Evolutionary conservation across 2,888 invertebrate species (phyloP).

Genomic region (Dicranocentrus wangi): DNA sequence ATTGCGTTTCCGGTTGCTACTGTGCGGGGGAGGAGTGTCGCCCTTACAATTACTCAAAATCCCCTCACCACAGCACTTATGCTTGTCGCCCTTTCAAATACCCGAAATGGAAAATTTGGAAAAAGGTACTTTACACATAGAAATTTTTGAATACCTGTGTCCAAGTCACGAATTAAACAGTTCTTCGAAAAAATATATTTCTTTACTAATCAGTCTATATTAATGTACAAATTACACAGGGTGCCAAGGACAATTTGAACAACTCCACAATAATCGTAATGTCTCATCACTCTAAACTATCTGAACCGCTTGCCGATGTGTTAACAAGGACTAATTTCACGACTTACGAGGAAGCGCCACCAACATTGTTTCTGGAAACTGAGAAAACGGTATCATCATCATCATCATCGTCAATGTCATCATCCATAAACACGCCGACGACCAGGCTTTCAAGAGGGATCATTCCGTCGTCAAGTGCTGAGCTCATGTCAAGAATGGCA

Average conservation of each 20-base stretch:
- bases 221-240: not conserved
- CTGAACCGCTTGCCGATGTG: not conserved
- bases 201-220: not conserved
- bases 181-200: too few relatives aligned
- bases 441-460: too few relatives aligned
- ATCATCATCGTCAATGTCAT: too few relatives aligned
- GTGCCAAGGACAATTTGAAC: not conserved
- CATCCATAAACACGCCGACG: too few relatives aligned
- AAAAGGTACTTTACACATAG: not conserved
- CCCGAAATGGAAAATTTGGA: conserved; percentile 2
- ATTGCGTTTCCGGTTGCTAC: not conserved
- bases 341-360: not conserved
- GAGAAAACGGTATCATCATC: not conserved
- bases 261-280: not conserved
- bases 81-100: not conserved
- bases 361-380: not conserved
- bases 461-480: too few relatives aligned
- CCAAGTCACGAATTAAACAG: too few relatives aligned
- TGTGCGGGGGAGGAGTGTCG: not conserved
- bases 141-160: too few relatives aligned
- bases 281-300: not conserved
- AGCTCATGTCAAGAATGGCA: too few relatives aligned
- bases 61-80: not conserved
- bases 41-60: not conserved
- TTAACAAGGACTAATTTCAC: not conserved